Conservation (phyloP, 2,797 vertebrate genomes). For the Enteromius fasciolatus region DNA sequence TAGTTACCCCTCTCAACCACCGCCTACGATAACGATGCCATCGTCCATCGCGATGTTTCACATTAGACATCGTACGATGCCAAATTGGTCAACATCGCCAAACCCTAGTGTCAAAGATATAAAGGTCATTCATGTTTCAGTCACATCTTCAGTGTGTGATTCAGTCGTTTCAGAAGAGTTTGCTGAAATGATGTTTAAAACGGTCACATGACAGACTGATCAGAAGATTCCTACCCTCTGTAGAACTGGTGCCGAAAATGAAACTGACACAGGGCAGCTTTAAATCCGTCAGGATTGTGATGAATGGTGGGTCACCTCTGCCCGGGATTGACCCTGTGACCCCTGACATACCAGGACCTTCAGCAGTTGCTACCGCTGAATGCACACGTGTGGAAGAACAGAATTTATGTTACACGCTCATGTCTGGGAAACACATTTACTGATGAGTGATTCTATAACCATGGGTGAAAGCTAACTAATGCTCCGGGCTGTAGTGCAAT, state of each 20-base stretch:
- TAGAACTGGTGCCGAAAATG: not conserved
- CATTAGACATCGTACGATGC: too few relatives aligned
- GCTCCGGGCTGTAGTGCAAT: not conserved
- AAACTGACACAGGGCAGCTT: not conserved
- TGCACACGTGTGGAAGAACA: not conserved
- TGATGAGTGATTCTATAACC: not conserved
- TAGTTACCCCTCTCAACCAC: too few relatives aligned
- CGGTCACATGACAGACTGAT: not conserved
- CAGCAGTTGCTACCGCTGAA: not conserved
- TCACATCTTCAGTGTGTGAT: not conserved
- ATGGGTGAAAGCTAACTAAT: not conserved
- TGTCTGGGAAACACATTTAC: not conserved
- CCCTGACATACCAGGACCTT: not conserved
- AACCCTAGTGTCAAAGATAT: not conserved
- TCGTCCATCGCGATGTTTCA: too few relatives aligned
- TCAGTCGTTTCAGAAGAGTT: not conserved
- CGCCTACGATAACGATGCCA: too few relatives aligned
- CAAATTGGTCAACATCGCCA: too few relatives aligned
- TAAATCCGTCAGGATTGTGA: not conserved
- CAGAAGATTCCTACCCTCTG: not conserved
- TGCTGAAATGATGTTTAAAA: not conserved
- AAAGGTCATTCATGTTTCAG: not conserved
- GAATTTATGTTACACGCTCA: not conserved
- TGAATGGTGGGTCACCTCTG: conserved; percentile 1
- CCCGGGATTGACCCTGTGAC: not conserved